These are phyloP conservation scores for Alethe diademata DNA, from an alignment of 2,113 vertebrate genomes.

Conservation along the genomic window DNA sequence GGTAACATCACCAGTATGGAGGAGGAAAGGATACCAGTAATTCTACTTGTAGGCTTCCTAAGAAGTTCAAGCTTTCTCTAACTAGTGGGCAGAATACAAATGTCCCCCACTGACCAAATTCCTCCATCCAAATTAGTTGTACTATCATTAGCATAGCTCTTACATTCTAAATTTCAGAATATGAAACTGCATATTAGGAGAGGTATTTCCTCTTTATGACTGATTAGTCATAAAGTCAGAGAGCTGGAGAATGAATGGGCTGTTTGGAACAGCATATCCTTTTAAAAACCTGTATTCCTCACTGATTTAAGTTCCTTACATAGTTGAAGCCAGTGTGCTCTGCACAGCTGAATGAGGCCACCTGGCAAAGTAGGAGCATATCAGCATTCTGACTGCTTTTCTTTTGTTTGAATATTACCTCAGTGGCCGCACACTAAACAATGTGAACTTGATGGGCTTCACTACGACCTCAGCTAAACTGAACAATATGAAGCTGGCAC, in stretches of 20 bases:
- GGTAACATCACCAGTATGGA: conserved; percentile 34
- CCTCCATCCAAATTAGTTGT: neutral
- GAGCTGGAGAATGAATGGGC: conserved; percentile 26
- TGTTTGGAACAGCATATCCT: conserved; percentile 42
- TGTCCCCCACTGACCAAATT: conserved; percentile 24
- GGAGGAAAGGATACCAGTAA: conserved; percentile 35
- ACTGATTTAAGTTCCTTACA: conserved; percentile 2
- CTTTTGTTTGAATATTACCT: conserved; percentile 56
- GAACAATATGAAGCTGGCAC: conserved; percentile 28
- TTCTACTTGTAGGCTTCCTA: conserved; percentile 44
- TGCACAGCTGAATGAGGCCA: conserved; percentile 50
- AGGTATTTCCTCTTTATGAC: conserved; percentile 49
- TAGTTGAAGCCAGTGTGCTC: conserved; percentile 40
- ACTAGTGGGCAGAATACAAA: conserved; percentile 11
- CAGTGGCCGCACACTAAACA: conserved; percentile 4
- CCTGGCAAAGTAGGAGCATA: neutral
- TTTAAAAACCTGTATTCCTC: conserved; percentile 42
- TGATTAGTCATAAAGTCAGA: conserved; percentile 19
- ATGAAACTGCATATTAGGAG: conserved; percentile 14
- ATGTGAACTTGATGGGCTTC: conserved; percentile 41
- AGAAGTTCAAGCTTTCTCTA: conserved; percentile 31
- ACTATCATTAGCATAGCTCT: conserved; percentile 31
- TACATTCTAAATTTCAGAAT: conserved; percentile 42
- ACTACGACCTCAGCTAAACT: conserved; percentile 42
- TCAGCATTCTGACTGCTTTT: conserved; percentile 44